phyloP scores from a whole-genome alignment of 1,140 invertebrate species.

The Anagrus nilaparvatae region DNA sequence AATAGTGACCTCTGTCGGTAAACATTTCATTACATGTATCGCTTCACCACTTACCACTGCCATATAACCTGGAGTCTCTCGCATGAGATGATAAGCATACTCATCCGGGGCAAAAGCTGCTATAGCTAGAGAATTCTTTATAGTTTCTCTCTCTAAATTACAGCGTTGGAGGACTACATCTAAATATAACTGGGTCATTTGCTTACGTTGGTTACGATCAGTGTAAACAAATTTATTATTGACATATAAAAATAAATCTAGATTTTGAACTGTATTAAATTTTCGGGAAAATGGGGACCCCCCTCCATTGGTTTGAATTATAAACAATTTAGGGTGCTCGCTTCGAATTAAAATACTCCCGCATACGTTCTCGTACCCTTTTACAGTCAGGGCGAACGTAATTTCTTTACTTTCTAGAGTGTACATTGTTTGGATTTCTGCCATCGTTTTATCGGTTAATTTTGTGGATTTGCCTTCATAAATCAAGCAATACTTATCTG shows the following conservation, averaged over 20 bases:
- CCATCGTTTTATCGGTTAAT: background rate
- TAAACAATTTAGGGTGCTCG: conserved; percentile 21
- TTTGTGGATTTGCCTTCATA: conserved; percentile 5
- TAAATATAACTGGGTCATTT: conserved; percentile 4
- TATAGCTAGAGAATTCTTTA: conserved; percentile 13
- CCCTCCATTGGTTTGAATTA: conserved; percentile 10
- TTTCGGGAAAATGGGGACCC: too few relatives aligned
- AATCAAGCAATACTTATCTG: conserved; percentile 8
- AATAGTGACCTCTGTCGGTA: conserved; percentile 10
- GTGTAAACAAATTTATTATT: background rate
- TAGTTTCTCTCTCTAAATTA: conserved; percentile 7
- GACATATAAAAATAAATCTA: too few relatives aligned
- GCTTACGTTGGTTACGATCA: background rate
- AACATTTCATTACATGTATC: conserved; percentile 15
- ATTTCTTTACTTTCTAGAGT: conserved; percentile 1
- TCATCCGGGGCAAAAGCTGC: conserved; percentile 14
- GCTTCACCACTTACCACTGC: conserved; percentile 14
- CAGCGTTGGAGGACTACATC: conserved; percentile 2
- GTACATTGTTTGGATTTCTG: conserved; percentile 1
- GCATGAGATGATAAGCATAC: conserved; percentile 18
- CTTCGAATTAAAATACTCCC: conserved; percentile 11
- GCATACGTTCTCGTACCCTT: conserved; percentile 1
- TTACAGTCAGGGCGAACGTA: conserved; percentile 11
- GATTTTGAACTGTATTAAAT: too few relatives aligned
- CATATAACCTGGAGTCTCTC: conserved; percentile 19